A percentile compares a stretch with the other conserved stretches of the same genome.
Evolutionary conservation across 2,888 invertebrate genomes (phyloP).

Genomic region (Ceratothoa steindachneri): DNA sequence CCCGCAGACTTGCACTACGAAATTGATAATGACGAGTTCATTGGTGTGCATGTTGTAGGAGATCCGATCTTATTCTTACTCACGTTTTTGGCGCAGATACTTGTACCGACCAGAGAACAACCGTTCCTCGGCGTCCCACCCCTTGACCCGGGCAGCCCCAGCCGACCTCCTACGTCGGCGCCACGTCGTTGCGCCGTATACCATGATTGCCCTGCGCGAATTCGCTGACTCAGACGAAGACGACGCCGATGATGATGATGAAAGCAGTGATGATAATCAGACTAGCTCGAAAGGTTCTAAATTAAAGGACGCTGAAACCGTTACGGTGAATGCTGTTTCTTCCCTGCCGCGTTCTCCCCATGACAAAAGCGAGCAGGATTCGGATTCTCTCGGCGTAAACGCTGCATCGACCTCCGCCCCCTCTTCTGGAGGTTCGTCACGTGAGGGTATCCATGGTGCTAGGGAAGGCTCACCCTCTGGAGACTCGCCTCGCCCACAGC

Average conservation of each 20-base stretch:
- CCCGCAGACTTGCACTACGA: no score
- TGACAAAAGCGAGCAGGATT: no score
- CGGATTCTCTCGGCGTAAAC: neutral
- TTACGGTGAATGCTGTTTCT: neutral
- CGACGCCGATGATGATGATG: neutral
- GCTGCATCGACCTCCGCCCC: neutral
- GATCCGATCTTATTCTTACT: no score
- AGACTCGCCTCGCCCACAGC: neutral
- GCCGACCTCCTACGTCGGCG: neutral
- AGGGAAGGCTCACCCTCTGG: neutral
- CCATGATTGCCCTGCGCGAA: neutral
- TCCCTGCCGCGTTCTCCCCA: neutral
- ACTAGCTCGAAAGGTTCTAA: no score
- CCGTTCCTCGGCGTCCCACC: neutral
- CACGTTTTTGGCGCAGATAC: no score
- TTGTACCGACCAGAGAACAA: constrained; percentile 1
- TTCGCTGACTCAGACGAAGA: neutral
- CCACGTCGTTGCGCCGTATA: neutral
- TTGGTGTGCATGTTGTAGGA: no score
- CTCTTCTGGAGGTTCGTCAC: neutral
- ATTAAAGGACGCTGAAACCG: no score
- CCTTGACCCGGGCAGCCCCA: neutral
- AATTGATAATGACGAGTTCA: no score
- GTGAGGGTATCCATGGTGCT: neutral
- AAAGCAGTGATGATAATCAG: neutral